These are phyloP conservation scores for Hylaeus volcanicus DNA, from an alignment of 1,140 invertebrate species.

Conservation along the genomic window DNA sequence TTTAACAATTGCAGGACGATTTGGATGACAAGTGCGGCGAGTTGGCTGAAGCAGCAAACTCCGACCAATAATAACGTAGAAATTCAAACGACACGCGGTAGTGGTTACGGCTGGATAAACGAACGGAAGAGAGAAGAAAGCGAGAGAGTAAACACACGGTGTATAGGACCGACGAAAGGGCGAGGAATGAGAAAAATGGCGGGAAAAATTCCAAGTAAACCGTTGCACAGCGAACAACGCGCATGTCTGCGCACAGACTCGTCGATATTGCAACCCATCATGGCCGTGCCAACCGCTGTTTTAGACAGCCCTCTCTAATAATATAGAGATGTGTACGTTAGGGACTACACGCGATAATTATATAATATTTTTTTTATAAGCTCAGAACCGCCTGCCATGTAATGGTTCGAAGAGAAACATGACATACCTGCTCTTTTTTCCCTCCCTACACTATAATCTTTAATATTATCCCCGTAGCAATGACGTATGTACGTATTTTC, in stretches of 20 bases:
- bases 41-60: constrained; percentile 73
- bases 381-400: constrained; percentile 5
- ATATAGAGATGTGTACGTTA: constrained; percentile 32
- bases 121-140: constrained; percentile 14
- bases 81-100: constrained; percentile 21
- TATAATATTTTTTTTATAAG: constrained; percentile 6
- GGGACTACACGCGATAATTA: constrained; percentile 6
- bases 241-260: constrained; percentile 51
- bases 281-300: constrained; percentile 37
- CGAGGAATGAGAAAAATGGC: constrained; percentile 58
- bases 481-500: constrained; percentile 45
- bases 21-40: constrained; percentile 83
- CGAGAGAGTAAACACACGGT: constrained; percentile 17
- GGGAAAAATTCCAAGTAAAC: constrained; percentile 56
- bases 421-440: constrained; percentile 29
- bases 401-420: background rate
- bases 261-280: constrained; percentile 61
- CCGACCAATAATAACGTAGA: constrained; percentile 33
- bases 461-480: constrained; percentile 31
- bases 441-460: constrained; percentile 43
- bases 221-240: constrained; percentile 26
- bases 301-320: constrained; percentile 45
- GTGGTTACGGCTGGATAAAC: constrained; percentile 17
- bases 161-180: background rate
- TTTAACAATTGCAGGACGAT: constrained; percentile 80